Conservation (phyloP, 2,113 vertebrate species). For the Mus spicilegus region DNA sequence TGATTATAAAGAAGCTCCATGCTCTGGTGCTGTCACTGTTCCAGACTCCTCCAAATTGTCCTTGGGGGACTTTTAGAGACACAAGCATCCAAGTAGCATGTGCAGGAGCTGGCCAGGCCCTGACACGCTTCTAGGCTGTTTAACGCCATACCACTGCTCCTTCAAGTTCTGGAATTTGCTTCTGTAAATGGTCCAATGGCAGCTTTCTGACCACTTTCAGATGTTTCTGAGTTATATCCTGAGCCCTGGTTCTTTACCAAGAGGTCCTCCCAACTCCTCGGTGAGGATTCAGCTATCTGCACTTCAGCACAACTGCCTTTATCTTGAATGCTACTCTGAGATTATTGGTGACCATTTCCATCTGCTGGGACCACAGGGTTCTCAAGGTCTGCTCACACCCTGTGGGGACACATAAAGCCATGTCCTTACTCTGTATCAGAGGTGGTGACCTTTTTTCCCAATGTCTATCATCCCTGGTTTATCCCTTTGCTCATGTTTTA, state of each 20-base stretch:
- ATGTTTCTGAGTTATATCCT: background rate
- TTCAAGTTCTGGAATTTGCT: background rate
- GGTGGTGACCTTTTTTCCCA: background rate
- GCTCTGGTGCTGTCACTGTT: background rate
- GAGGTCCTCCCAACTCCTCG: background rate
- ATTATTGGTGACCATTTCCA: background rate
- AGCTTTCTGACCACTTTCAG: background rate
- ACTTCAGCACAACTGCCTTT: background rate
- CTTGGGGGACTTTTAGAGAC: background rate
- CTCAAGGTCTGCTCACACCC: background rate
- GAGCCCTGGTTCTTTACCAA: rapidly evolving
- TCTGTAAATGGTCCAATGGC: background rate
- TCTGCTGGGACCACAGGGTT: background rate
- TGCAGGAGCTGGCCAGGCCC: background rate
- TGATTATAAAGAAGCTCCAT: background rate
- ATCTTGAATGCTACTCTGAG: background rate
- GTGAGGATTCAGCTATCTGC: background rate
- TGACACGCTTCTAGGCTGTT: background rate
- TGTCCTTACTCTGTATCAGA: background rate
- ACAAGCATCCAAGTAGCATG: background rate
- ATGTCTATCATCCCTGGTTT: background rate
- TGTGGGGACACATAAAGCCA: background rate
- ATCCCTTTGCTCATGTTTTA: background rate
- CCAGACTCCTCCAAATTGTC: background rate
- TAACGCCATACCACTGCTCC: too few species aligned